Evolutionary conservation across 2,113 vertebrate genomes (phyloP).

Genomic region (Corythoichthys haematopterus): DNA sequence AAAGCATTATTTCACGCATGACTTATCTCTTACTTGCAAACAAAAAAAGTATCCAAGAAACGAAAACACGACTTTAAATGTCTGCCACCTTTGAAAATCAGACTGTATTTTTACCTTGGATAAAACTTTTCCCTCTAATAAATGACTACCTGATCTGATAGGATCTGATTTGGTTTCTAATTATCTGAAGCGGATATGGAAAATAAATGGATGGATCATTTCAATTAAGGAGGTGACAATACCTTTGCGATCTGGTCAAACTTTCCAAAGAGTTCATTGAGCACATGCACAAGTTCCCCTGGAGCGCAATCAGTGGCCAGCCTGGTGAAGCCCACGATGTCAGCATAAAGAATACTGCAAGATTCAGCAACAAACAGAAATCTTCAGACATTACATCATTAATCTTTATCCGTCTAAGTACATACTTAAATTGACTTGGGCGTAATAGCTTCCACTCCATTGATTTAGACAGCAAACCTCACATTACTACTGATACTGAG

Average conservation of each 20-base stretch:
- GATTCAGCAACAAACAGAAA: not conserved
- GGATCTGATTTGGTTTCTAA: too few relatives aligned
- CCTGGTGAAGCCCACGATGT: constrained; percentile 95
- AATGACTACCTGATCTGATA: too few relatives aligned
- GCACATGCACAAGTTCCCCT: constrained; percentile 92
- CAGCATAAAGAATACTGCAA: constrained; percentile 89
- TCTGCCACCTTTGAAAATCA: not conserved
- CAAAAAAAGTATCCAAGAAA: constrained; percentile 7
- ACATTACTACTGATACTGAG: too few relatives aligned
- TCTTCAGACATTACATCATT: not conserved
- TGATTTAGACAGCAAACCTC: too few relatives aligned
- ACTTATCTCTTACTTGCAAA: constrained; percentile 5
- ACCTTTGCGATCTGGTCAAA: constrained; percentile 99
- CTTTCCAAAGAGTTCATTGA: constrained; percentile 96
- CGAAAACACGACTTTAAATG: not conserved
- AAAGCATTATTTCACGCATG: not conserved
- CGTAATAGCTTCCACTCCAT: too few relatives aligned
- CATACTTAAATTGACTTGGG: too few relatives aligned
- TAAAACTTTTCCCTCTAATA: too few relatives aligned
- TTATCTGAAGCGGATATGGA: not conserved
- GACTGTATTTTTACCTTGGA: not conserved
- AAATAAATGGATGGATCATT: not conserved
- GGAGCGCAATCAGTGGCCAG: constrained; percentile 96
- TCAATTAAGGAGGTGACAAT: constrained; percentile 3
- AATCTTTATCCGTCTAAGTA: not conserved